These are phyloP conservation scores for Poecilobothrus nobilitatus DNA, from an alignment of 2,888 invertebrate species.

Conservation along the genomic window DNA sequence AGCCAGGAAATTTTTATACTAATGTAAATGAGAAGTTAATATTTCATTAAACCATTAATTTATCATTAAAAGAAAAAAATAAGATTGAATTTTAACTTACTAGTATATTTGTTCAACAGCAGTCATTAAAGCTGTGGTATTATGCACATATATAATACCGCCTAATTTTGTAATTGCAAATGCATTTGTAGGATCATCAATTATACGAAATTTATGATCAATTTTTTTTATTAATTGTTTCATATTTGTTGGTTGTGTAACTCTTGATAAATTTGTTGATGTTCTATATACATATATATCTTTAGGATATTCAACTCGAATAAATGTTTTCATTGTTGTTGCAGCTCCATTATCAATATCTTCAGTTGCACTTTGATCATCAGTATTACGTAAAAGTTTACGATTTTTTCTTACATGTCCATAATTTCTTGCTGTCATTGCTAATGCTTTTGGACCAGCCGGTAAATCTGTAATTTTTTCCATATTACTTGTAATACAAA, in stretches of 20 bases:
- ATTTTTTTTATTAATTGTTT: slow-evolving; percentile 30
- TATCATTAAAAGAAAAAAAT: too few relatives aligned
- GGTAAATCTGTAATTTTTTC: slow-evolving; percentile 30
- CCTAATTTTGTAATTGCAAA: slow-evolving; percentile 49
- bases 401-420: slow-evolving; percentile 25
- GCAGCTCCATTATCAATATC: slow-evolving; percentile 22
- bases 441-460: slow-evolving; percentile 34
- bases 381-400: slow-evolving; percentile 27
- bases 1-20: slow-evolving; percentile 37
- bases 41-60: too few relatives aligned
- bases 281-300: slow-evolving; percentile 42
- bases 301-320: slow-evolving; percentile 32
- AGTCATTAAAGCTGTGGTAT: slow-evolving; percentile 42
- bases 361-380: slow-evolving; percentile 26
- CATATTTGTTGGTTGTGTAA: slow-evolving; percentile 43
- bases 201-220: slow-evolving; percentile 31
- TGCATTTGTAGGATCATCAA: slow-evolving; percentile 40
- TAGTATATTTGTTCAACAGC: slow-evolving; percentile 43
- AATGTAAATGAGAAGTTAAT: slow-evolving; percentile 6
- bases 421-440: slow-evolving; percentile 29
- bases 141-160: slow-evolving; percentile 52
- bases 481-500: slow-evolving; percentile 42
- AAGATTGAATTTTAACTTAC: slow-evolving; percentile 24
- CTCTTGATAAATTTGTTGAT: slow-evolving; percentile 44
- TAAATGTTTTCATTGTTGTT: slow-evolving; percentile 23